These are phyloP conservation scores for Drosophila albomicans DNA, from an alignment of 1,140 invertebrate genomes.

Conservation along the genomic window DNA sequence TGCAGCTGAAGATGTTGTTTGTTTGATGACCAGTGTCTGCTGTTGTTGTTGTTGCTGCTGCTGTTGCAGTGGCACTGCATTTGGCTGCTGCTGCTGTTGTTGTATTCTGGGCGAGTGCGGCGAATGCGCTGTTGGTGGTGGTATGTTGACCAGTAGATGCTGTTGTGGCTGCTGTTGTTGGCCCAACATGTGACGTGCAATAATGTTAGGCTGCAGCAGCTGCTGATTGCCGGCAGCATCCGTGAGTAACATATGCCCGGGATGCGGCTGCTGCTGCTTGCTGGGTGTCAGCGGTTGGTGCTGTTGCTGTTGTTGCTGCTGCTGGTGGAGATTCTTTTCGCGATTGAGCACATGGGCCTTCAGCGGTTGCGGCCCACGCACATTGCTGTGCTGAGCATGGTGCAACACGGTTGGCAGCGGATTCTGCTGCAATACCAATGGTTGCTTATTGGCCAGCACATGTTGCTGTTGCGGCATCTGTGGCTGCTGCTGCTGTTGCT, in stretches of 20 bases:
- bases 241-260: slow-evolving; percentile 69
- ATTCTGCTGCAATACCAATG: slow-evolving; percentile 70
- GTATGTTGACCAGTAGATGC: slow-evolving; percentile 75
- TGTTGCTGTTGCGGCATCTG: slow-evolving; percentile 30
- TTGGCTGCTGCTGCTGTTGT: slow-evolving; percentile 31
- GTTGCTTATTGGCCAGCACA: slow-evolving; percentile 55
- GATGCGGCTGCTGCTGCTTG: slow-evolving; percentile 51
- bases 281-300: slow-evolving; percentile 53
- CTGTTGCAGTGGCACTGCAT: slow-evolving; percentile 34
- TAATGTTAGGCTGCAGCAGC: slow-evolving; percentile 64
- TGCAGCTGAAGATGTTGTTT: slow-evolving; percentile 54
- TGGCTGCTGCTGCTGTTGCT: slow-evolving; percentile 47
- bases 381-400: slow-evolving; percentile 70
- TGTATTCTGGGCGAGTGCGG: slow-evolving; percentile 63
- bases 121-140: slow-evolving; percentile 68
- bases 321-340: slow-evolving; percentile 76
- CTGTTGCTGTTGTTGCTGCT: slow-evolving; percentile 53
- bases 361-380: slow-evolving; percentile 69
- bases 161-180: slow-evolving; percentile 59
- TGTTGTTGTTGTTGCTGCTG: slow-evolving; percentile 49
- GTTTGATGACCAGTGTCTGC: slow-evolving; percentile 80
- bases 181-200: slow-evolving; percentile 63
- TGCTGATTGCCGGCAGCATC: slow-evolving; percentile 64
- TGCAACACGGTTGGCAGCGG: slow-evolving; percentile 63
- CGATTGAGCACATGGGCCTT: slow-evolving; percentile 81